These are phyloP conservation scores for Junonia oenone DNA, from an alignment of 2,888 invertebrate species.

Conservation along the genomic window DNA sequence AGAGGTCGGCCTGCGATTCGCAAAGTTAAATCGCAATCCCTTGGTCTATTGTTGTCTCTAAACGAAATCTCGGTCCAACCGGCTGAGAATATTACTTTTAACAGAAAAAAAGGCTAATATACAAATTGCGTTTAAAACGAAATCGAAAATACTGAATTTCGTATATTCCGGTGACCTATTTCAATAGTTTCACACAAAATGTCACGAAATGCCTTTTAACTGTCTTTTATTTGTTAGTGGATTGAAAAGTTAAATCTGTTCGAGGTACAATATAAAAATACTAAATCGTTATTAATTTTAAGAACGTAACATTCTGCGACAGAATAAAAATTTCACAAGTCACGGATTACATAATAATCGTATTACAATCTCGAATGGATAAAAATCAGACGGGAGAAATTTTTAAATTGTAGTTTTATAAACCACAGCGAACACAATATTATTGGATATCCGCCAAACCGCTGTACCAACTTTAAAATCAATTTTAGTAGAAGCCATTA, in stretches of 20 bases:
- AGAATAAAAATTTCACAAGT: background rate
- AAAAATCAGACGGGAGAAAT: background rate
- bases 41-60: background rate
- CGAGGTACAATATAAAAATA: background rate
- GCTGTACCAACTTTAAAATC: slow-evolving; percentile 17
- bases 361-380: background rate
- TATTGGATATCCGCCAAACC: slow-evolving; percentile 17
- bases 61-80: background rate
- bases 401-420: slow-evolving; percentile 15
- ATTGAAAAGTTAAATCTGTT: background rate
- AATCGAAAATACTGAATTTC: background rate
- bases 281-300: background rate
- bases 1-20: background rate
- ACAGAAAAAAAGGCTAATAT: background rate
- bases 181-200: background rate
- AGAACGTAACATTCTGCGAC: background rate
- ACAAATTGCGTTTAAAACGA: background rate
- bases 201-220: background rate
- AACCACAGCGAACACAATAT: slow-evolving; percentile 9
- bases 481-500: slow-evolving; percentile 12
- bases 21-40: slow-evolving; percentile 1
- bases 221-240: background rate
- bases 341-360: background rate
- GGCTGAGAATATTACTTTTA: background rate
- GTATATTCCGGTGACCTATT: background rate